Base-by-base conservation (phyloP, 2,888 invertebrate genomes). In the Platerodrilus igneus region DNA sequence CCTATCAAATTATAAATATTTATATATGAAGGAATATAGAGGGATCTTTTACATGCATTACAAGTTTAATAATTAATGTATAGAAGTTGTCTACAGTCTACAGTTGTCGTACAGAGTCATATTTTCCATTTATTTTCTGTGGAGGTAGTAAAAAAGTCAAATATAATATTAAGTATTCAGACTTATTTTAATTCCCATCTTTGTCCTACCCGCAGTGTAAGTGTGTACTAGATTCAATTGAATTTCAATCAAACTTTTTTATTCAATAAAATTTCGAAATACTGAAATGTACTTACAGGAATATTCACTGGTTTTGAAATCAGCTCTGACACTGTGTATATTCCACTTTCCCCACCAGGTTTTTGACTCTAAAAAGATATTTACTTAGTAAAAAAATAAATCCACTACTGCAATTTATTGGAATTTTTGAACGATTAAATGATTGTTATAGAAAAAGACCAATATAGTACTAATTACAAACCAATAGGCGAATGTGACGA, bases 391-490 rank as follows among this genome's bases (percentile, higher is more conserved):
- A 21, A 34, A 29, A 37, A 25, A 32, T 10, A n/a, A 30, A 7
- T 30, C 9, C n/a, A 32, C 20, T 10, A 20, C 18, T 21, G 19
- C 5, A 31, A 37, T n/a, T n/a, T n/a, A n/a, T n/a, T n/a, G n/a
- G n/a, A n/a, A n/a, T n/a, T n/a, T 77, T 73, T 52, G 83, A 83
- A 62, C 87, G 87, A 87, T 87, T 32, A 73, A 70, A 43, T n/a
- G n/a, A n/a, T n/a, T n/a, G n/a, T n/a, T n/a, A n/a, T n/a, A 7
- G 4, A 44, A 29, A 41, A 37, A 34, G n/a, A n/a, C n/a, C n/a
- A n/a, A n/a, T n/a, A n/a, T n/a, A n/a, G n/a, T n/a, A n/a, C n/a
- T 27, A 30, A 33, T 19, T 13, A 66, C 74, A 72, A 63, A 87
- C 88, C 72, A 88, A 67, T 54, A 89, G 67, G 58, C 80, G 72